These are phyloP conservation scores for Dicranocentrus wangi DNA, from an alignment of 2,888 invertebrate genomes.

Conservation along the genomic window DNA sequence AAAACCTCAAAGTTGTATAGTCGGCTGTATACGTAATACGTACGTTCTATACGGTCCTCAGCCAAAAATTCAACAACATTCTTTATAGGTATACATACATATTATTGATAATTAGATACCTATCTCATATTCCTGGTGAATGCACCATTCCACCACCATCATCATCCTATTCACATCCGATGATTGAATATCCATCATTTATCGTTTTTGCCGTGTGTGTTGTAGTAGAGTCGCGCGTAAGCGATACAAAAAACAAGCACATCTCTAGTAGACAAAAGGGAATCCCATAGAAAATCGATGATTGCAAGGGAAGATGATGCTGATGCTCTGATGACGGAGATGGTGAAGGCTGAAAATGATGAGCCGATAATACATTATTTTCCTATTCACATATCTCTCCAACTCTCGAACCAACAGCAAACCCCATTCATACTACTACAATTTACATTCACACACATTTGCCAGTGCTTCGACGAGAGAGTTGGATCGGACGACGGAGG, in stretches of 20 bases:
- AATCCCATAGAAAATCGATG: constrained; percentile 15
- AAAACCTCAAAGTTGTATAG: too few species aligned
- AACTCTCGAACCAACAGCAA: not conserved
- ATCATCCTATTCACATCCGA: constrained; percentile 28
- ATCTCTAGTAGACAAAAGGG: too few species aligned
- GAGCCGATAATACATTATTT: constrained; percentile 53
- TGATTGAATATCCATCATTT: constrained; percentile 52
- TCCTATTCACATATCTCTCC: constrained; percentile 43
- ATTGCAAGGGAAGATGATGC: not conserved
- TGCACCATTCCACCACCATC: too few species aligned
- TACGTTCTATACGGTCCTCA: too few species aligned
- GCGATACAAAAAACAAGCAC: constrained; percentile 25
- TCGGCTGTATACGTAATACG: too few species aligned
- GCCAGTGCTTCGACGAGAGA: not conserved
- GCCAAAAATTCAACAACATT: too few species aligned
- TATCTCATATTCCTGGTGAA: too few species aligned
- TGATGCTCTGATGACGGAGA: too few species aligned
- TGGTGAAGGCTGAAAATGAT: constrained; percentile 49
- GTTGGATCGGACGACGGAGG: not conserved
- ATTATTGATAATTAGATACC: too few species aligned
- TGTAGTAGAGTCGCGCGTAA: not conserved
- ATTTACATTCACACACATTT: constrained; percentile 3
- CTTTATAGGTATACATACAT: too few species aligned
- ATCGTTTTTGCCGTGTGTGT: not conserved
- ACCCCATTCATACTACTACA: constrained; percentile 14